phyloP scores from a whole-genome alignment of 2,797 vertebrate species.

The Hydrophis major region DNA sequence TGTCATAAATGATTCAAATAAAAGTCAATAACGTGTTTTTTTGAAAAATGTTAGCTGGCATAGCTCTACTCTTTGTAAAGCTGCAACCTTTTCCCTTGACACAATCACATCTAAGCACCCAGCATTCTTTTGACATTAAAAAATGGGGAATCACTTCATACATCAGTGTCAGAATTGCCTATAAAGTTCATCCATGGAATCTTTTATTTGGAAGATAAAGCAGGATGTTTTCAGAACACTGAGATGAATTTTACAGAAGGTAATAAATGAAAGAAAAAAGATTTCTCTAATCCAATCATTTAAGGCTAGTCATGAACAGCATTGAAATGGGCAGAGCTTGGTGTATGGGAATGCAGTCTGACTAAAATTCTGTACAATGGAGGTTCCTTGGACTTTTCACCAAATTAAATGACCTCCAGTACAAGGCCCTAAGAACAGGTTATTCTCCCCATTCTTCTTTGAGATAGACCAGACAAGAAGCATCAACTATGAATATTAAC shows the following conservation, averaged over 20 bases:
- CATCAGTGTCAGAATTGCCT: background rate
- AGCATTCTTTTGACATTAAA: background rate
- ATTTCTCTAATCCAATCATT: background rate
- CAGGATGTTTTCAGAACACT: background rate
- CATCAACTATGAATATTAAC: background rate
- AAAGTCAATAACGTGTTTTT: constrained; percentile 14
- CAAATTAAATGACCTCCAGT: background rate
- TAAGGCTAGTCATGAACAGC: background rate
- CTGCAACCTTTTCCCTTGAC: constrained; percentile 13
- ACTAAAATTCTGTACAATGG: background rate
- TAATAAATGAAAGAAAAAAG: background rate
- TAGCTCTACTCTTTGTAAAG: background rate
- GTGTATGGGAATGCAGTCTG: background rate
- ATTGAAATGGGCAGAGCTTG: background rate
- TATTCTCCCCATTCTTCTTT: background rate
- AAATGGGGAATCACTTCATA: constrained; percentile 3
- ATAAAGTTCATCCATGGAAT: background rate
- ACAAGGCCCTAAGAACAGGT: background rate
- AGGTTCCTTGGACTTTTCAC: background rate
- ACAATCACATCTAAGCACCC: constrained; percentile 15
- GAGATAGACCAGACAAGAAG: background rate
- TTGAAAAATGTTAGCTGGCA: constrained; percentile 25
- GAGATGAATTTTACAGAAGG: background rate
- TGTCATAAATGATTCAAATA: constrained; percentile 4
- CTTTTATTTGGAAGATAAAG: background rate